Evolutionary conservation across 2,797 vertebrate genomes (phyloP).

Genomic region (Chanos chanos): DNA sequence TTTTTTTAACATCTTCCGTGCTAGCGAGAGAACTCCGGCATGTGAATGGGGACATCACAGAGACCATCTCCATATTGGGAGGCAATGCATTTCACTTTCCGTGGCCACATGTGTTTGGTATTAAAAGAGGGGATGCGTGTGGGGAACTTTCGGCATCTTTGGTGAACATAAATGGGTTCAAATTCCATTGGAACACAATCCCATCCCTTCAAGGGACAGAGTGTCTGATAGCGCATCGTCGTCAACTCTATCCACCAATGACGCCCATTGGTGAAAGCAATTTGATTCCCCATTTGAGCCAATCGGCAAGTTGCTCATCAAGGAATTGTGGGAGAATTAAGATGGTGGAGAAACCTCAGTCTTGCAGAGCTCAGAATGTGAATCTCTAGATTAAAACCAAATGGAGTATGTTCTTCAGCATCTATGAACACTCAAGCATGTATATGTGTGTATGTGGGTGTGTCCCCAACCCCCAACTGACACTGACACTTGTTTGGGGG

Average conservation of each 20-base stretch:
- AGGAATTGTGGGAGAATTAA: too few relatives aligned
- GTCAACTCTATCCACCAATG: constrained; percentile 41
- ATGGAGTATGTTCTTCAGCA: too few relatives aligned
- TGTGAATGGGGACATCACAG: not conserved
- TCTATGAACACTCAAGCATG: too few relatives aligned
- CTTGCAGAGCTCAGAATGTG: too few relatives aligned
- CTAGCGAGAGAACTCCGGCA: not conserved
- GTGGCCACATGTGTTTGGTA: constrained; percentile 27
- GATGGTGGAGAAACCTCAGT: too few relatives aligned
- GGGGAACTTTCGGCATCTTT: constrained; percentile 12
- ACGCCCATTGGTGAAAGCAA: constrained; percentile 32
- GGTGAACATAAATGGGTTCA: constrained; percentile 24
- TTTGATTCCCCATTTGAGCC: constrained; percentile 6
- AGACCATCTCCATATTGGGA: not conserved
- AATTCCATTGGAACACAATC: constrained; percentile 36
- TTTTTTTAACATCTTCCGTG: constrained; percentile 8
- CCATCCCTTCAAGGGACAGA: constrained; percentile 22
- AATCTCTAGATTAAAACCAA: too few relatives aligned
- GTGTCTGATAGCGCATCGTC: constrained; percentile 25
- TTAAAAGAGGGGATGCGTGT: constrained; percentile 23
- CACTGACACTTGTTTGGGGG: too few relatives aligned
- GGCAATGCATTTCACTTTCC: constrained; percentile 17
- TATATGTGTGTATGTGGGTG: too few relatives aligned
- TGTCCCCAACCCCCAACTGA: too few relatives aligned
- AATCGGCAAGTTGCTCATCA: constrained; percentile 21